Conservation (phyloP, 2,797 vertebrate genomes). For the Takifugu rubripes region DNA sequence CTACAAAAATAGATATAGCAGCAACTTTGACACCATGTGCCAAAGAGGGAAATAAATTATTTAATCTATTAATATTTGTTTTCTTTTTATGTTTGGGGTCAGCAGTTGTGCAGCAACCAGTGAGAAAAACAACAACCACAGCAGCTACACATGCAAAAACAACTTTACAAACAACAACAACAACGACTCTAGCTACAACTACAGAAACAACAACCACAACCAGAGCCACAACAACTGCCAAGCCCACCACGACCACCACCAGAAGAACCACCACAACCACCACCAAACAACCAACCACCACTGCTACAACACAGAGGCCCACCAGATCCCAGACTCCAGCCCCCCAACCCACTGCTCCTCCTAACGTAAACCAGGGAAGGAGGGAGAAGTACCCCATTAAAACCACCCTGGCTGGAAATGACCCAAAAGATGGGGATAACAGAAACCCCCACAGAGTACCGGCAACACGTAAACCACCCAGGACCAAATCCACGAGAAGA, state of each 20-base stretch:
- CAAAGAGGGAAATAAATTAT: no score
- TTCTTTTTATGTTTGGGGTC: no score
- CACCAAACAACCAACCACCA: constrained; percentile 60
- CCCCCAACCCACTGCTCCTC: constrained; percentile 70
- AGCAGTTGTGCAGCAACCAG: no score
- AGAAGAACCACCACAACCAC: constrained; percentile 53
- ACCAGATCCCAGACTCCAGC: constrained; percentile 67
- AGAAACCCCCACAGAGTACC: constrained; percentile 63
- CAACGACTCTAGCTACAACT: constrained; percentile 58
- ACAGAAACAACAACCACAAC: constrained; percentile 53
- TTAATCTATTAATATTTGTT: no score
- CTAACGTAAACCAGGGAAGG: constrained; percentile 71
- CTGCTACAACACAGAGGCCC: constrained; percentile 75
- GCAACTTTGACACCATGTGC: no score
- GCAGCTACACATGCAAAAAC: neutral
- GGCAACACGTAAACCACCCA: constrained; percentile 76
- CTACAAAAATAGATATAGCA: no score
- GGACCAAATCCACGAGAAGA: constrained; percentile 79
- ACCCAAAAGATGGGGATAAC: constrained; percentile 82
- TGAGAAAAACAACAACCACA: no score
- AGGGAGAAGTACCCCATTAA: constrained; percentile 66
- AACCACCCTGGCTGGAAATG: constrained; percentile 83
- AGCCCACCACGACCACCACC: constrained; percentile 26
- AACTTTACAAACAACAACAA: constrained; percentile 16
- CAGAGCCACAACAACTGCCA: constrained; percentile 44